Conservation (phyloP, 2,888 invertebrate genomes). For the Tetragonula carbonaria region DNA sequence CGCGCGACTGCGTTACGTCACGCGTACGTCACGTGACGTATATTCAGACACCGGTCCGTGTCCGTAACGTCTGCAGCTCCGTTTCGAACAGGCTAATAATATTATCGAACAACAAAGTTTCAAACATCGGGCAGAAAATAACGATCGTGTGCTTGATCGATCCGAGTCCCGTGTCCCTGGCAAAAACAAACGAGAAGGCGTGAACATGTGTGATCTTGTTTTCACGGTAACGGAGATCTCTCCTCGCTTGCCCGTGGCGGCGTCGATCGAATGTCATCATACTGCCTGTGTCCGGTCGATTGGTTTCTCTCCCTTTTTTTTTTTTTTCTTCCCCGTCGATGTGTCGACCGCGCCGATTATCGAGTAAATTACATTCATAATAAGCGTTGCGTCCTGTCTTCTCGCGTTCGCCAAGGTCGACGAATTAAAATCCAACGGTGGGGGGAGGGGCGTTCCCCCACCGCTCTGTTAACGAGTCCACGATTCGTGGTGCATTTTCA, state of each 20-base stretch:
- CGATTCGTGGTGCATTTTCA: constrained; percentile 19
- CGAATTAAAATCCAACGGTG: constrained; percentile 42
- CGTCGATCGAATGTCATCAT: constrained; percentile 2
- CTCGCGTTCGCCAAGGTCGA: constrained; percentile 43
- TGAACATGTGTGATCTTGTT: constrained; percentile 17
- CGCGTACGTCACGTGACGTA: constrained; percentile 75
- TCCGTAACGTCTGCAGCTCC: constrained; percentile 47
- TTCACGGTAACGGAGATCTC: constrained; percentile 6
- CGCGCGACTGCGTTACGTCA: constrained; percentile 77
- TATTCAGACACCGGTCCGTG: constrained; percentile 69
- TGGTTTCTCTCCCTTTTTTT: neutral
- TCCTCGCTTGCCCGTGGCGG: neutral
- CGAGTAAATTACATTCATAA: constrained; percentile 18
- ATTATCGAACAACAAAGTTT: constrained; percentile 36
- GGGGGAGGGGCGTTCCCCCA: constrained; percentile 6
- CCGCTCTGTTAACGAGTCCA: constrained; percentile 2
- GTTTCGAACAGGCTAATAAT: constrained; percentile 44
- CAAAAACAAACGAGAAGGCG: neutral
- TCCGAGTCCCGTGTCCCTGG: neutral
- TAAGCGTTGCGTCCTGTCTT: constrained; percentile 5
- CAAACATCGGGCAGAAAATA: constrained; percentile 1
- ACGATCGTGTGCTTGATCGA: constrained; percentile 3
- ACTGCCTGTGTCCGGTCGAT: neutral
- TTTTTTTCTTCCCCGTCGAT: neutral
- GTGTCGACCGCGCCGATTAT: neutral